Base-by-base conservation (phyloP, 2,888 invertebrate genomes). In the Andrena flavipes region DNA sequence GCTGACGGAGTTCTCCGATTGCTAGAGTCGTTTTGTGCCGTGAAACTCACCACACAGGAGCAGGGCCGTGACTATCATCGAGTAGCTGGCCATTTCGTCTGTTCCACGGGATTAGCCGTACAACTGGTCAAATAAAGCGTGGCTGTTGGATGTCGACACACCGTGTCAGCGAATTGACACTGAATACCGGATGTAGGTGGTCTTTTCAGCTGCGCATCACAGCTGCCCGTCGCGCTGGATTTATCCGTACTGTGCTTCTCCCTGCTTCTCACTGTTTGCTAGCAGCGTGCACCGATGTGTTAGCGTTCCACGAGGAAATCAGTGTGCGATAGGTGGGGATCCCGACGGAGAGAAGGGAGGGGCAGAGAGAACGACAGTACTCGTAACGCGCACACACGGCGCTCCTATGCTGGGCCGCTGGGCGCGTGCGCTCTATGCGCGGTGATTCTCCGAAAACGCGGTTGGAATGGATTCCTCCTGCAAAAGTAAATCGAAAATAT, bases 1-100 rank as follows among this genome's bases (percentile, higher is more conserved):
- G 6, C 5, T 29, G 8, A 10, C 4, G 23, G 49, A 60, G 23
- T 26, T 23, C 23, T 26, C 6, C 16, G 16, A 10, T 74, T 59
- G 5, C 20, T 4, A 33, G 13, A 10, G 60, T 62, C 16, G 6
- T n/a, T n/a, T n/a, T n/a, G n/a, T n/a, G 8, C 2, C 33, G 16
- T 29, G 10, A 2, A 29, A 86, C 86, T 70, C 76, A 86, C 86
- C 85, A 23, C 63, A 79, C 30, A 86, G 26, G 23, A 87, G 56
- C 59, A 79, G 51, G 20, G 42, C 60, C 48, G 35, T 71, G 26
- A 72, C 30, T 20, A 13, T 62, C 10, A 54, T 69, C 20, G 30
- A 64, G 20, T 60, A 54, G 13, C 67, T 82, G 73, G 33, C 76
- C 75, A 77, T 84, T 42, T 33, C 35, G 33, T 10, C 16, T 7